These are phyloP conservation scores for Balaeniceps rex DNA, from an alignment of 2,113 vertebrate genomes.

Conservation along the genomic window DNA sequence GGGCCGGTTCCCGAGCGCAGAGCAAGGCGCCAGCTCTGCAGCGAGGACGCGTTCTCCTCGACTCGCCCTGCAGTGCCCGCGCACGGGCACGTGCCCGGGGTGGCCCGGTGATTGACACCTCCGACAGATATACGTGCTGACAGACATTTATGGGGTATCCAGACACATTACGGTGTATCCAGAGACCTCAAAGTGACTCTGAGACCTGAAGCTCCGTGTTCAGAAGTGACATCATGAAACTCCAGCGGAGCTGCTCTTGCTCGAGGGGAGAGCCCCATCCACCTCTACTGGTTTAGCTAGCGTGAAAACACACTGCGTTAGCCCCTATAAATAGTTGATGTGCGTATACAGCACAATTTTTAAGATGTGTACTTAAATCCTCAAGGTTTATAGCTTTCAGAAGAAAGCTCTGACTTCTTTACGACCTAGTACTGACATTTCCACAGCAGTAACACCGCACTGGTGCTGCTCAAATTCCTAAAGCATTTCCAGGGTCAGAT, in stretches of 20 bases:
- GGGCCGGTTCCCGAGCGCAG: background rate
- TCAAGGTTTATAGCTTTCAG: background rate
- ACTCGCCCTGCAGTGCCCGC: background rate
- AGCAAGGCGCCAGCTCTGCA: background rate
- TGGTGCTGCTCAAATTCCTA: background rate
- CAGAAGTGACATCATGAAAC: background rate
- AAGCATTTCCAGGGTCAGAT: background rate
- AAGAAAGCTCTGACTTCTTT: background rate
- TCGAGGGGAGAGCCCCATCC: background rate
- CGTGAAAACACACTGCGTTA: fast-evolving
- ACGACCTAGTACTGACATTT: background rate
- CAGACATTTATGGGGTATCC: fast-evolving
- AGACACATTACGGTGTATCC: fast-evolving
- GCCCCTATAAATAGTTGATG: background rate
- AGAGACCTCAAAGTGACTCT: background rate
- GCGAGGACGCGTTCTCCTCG: background rate
- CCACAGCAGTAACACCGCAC: background rate
- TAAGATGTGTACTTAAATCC: background rate
- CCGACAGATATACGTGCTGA: fast-evolving
- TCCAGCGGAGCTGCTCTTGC: background rate
- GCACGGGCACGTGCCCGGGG: too few species aligned
- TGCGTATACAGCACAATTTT: background rate
- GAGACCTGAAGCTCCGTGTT: background rate
- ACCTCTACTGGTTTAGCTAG: background rate
- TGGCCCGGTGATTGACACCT: fast-evolving